These are phyloP conservation scores for Therioaphis trifolii DNA, from an alignment of 2,888 invertebrate species.

Conservation along the genomic window DNA sequence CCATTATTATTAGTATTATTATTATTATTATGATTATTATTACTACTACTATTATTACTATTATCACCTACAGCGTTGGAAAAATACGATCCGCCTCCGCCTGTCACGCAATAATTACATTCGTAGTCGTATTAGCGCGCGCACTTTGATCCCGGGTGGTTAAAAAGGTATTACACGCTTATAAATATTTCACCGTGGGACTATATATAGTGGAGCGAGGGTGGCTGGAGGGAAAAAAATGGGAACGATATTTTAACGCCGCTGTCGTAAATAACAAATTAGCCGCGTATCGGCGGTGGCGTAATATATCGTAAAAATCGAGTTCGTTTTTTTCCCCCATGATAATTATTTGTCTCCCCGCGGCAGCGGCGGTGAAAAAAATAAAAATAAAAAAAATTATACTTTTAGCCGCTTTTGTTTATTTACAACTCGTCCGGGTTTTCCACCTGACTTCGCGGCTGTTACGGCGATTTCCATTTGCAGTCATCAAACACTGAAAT, in stretches of 20 bases:
- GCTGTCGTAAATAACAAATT: conserved; percentile 43
- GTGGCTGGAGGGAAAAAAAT: background rate
- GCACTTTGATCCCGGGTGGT: conserved; percentile 16
- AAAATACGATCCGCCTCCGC: background rate
- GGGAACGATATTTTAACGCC: conserved; percentile 32
- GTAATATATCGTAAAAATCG: conserved; percentile 31
- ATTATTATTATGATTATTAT: background rate
- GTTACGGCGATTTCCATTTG: no score
- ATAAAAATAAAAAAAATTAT: background rate
- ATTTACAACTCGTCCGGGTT: no score
- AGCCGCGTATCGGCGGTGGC: background rate
- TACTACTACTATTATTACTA: background rate
- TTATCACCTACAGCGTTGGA: background rate
- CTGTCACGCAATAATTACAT: conserved; percentile 17
- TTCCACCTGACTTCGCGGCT: no score
- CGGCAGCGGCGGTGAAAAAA: background rate
- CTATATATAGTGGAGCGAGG: no score
- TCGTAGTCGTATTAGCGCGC: conserved; percentile 6
- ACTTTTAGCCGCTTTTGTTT: background rate
- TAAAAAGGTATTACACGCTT: conserved; percentile 26
- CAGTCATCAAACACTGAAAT: no score
- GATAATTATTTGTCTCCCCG: conserved; percentile 14
- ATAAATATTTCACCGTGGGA: conserved; percentile 30
- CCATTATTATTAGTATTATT: no score
- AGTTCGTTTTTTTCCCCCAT: background rate